Base-by-base conservation (phyloP, 2,888 invertebrate genomes). In the Sinhomidia bicolor region DNA sequence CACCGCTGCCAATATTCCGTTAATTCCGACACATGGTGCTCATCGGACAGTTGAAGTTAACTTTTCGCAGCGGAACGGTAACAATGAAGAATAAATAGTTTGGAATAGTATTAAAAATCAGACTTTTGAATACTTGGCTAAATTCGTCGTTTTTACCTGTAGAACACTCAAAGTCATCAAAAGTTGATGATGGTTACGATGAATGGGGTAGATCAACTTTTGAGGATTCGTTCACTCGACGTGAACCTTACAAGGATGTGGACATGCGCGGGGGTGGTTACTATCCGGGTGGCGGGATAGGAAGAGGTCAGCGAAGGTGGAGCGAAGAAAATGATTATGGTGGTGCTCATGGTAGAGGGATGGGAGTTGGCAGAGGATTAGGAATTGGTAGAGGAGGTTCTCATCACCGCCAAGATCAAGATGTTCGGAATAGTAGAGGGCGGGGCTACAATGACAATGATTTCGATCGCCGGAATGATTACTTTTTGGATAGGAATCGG, bases 11-110 rank as follows among this genome's bases (percentile, higher is more conserved):
- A 57, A 80, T 62, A 74, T 84, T 9, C 84, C 84, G 0, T 47
- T 89, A 6, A 84, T 84, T 65, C 84, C 89, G 14, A 84, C 89
- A 7, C 84, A 89, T 65, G 57, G 78, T 83, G 78, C 79, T 80
- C 85, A 89, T n/a, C 80, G 89, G 3, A 84, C 84, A 32, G 83
- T 88, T 17, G 79, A 88, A 23, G 88, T 88, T 23, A 62, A 80
- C 9, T 89, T 84, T 60, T 10, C 71, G 9, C 29, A 57, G 3
- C 17, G 54, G 6, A 78, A 71, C 12, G 80, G 86, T 86, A 80
- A 29, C 2, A 23, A 26, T 26, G 20, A 26, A 32, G n/a, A n/a
- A 17, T 47, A n/a, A 65, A 36, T 36, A 4, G 36, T n/a, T n/a
- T n/a, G n/a, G n/a, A n/a, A n/a, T n/a, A n/a, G n/a, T n/a, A n/a